Base-by-base conservation (phyloP, 2,113 vertebrate species). In the Pandion haliaetus region DNA sequence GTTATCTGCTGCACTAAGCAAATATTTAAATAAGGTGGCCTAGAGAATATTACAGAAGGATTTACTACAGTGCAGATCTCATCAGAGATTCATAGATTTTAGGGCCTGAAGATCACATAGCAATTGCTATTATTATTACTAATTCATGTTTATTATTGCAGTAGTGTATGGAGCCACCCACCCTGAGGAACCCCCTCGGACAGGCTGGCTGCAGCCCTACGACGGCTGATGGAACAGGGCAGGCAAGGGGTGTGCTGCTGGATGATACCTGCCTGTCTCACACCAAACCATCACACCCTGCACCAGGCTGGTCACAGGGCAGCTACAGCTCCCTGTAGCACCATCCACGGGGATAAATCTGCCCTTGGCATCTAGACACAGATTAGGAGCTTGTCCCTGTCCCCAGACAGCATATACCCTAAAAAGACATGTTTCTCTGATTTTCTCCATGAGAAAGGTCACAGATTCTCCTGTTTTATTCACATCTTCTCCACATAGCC, bases 11-110 rank as follows among this genome's bases (percentile, higher is more conserved):
- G 84, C 84, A 91, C 93, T 95, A 94, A 96, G 93, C 93, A 97
- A 96, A 97, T 95, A 97, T 97, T 95, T 95, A 95, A 96, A 96
- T 95, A 95, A 93, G 78, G 73, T 85, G 49, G 84, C 58, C 81
- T 25, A 50, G 94, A 94, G 83, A 96, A 85, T 59, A 28, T 58
- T 67, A 31, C 36, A 79, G 84, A 49, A 91, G 54, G 84, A 95
- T 95, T 95, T 94, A 85, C 84, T 90, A 95, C 81, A 80, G 32
- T 73, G 59, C 63, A 86, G 79, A 69, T 40, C 50, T 85, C 74
- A 47, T 87, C 78, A 82, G 66, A 86, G 66, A 59, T 87, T 85
- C 73, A 44, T 16, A 47, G 54, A 47, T 72, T 87, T 87, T 72
- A 77, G 42, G 61, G 49, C 31, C 23, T 66, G 73, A 77, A 77